A percentile compares a stretch with the other conserved stretches of the same genome.
These are phyloP conservation scores for Pseudorhombus dupliciocellatus DNA, from an alignment of 2,113 vertebrate species.

Conservation along the genomic window DNA sequence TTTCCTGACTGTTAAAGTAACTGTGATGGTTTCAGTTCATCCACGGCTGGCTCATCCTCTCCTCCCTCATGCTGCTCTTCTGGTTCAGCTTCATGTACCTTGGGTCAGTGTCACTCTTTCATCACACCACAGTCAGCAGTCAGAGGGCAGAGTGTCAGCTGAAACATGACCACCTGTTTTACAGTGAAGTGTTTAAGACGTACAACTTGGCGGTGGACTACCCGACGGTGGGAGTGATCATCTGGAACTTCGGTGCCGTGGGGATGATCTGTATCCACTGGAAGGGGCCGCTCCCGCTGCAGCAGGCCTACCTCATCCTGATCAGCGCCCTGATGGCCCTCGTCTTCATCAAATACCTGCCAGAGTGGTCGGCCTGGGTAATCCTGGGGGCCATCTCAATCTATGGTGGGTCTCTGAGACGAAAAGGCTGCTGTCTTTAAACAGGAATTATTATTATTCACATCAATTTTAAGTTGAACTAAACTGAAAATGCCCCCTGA, in stretches of 20 bases:
- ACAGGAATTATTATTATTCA: too few relatives aligned
- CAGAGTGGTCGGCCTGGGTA: constrained; percentile 97
- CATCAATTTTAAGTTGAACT: too few relatives aligned
- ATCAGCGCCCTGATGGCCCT: constrained; percentile 99
- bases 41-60: constrained; percentile 97
- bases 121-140: background rate
- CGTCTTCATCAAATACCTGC: constrained; percentile 98
- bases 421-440: too few relatives aligned
- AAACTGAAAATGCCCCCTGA: too few relatives aligned
- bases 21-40: constrained; percentile 85
- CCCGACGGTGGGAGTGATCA: constrained; percentile 87
- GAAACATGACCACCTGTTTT: background rate
- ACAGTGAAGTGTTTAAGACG: constrained; percentile 93
- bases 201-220: constrained; percentile 98
- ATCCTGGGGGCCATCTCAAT: constrained; percentile 96
- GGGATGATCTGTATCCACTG: constrained; percentile 99
- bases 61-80: constrained; percentile 96
- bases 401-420: constrained; percentile 85
- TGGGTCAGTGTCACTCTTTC: constrained; percentile 80
- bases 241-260: constrained; percentile 98
- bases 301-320: constrained; percentile 97
- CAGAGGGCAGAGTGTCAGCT: background rate
- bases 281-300: constrained; percentile 94
- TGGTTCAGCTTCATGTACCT: constrained; percentile 98
- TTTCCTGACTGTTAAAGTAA: background rate